These are phyloP conservation scores for Oryzias dopingdopingensis DNA, from an alignment of 2,797 vertebrate species.

Conservation along the genomic window DNA sequence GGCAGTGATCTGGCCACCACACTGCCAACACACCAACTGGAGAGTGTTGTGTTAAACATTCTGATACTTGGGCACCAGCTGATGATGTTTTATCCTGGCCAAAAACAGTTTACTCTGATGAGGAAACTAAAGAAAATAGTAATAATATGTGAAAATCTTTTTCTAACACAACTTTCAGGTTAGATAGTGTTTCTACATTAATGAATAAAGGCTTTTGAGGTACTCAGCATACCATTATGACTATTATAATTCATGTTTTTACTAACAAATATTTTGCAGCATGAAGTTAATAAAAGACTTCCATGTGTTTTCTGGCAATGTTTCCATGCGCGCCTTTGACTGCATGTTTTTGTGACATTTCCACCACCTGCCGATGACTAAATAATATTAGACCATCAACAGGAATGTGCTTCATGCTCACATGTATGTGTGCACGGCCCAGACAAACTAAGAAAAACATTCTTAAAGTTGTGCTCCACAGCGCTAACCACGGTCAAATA, in stretches of 20 bases:
- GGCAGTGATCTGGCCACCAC: no score
- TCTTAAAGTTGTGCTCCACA: background rate
- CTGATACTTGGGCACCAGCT: no score
- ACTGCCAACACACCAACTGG: no score
- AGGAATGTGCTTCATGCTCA: constrained; percentile 4
- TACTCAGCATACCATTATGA: no score
- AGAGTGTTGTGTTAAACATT: no score
- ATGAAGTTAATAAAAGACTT: background rate
- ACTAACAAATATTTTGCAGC: background rate
- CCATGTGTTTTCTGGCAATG: background rate
- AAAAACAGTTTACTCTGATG: no score
- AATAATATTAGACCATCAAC: constrained; percentile 3
- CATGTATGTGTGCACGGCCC: background rate
- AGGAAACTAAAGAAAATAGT: no score
- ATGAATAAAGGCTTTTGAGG: no score
- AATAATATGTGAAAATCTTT: no score
- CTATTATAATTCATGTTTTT: background rate
- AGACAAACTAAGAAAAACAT: background rate
- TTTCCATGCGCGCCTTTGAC: background rate
- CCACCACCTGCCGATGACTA: constrained; percentile 6
- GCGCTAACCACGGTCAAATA: constrained; percentile 2
- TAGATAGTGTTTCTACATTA: no score
- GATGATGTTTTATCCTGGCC: no score
- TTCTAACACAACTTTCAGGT: no score
- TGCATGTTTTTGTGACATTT: background rate